Base-by-base conservation (phyloP, 2,113 vertebrate genomes). In the Aegithalos caudatus region DNA sequence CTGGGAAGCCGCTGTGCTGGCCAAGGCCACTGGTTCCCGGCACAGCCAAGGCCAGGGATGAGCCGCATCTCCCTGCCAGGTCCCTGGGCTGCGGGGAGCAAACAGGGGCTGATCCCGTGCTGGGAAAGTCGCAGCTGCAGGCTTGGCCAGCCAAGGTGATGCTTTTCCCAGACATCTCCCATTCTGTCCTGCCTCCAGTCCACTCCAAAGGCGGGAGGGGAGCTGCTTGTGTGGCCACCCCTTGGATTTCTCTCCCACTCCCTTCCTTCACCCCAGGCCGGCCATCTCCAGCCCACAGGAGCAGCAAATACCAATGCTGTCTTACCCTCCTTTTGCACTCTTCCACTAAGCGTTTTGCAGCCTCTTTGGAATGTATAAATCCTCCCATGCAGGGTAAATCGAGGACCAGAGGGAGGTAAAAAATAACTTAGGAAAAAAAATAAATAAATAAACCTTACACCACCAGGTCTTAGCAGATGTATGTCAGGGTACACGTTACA, bases 381-480 rank as follows among this genome's bases (percentile, higher is more conserved):
- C 82, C 77, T 88, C 60, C 90, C 54, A 62, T 80, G 82, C 62
- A 20, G 72, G 76, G 64, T 86, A 90, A 95, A 90, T 61, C 82
- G 85, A 86, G 90, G 70, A 93, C 44, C 79, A 61, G 78, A 82
- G 70, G 57, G 90, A 94, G 69, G 81, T 69, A 50, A 93, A 92
- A 88, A 96, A 92, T 82, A 93, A 87, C 87, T 62, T 44, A 8
- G 70, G 51, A 76, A 44, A 44, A 44, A 66, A 92, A 95, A n/a
- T n/a, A n/a, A n/a, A n/a, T n/a, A 95, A 92, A 86, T 70, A 96
- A 94, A 92, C 92, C 60, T 93, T 37, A 18, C 10, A 0, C 54
- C 56, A 48, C 66, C 35, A 53, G 90, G 81, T 89, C 81, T 86
- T 54, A 42, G 77, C 77, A 92, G 89, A 58, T 44, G 77, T 51